phyloP scores from a whole-genome alignment of 2,888 invertebrate species.

The Hoplodrina ambigua region DNA sequence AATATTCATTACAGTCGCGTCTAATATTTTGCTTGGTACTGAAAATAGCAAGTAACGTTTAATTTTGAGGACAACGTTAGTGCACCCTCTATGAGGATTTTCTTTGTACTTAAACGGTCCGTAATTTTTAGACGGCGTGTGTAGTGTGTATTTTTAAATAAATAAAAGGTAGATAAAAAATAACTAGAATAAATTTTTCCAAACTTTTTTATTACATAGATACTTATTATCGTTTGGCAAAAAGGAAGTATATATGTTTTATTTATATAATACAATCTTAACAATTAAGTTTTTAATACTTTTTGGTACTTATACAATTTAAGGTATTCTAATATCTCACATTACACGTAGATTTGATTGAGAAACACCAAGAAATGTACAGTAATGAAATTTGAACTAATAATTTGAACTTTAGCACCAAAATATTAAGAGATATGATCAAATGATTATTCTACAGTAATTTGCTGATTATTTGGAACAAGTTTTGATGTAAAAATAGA shows the following conservation, averaged over 20 bases:
- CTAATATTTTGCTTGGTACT: no score
- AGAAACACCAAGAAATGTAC: constrained; percentile 65
- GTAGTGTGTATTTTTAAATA: not conserved
- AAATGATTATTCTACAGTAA: constrained; percentile 55
- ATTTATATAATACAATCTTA: constrained; percentile 75
- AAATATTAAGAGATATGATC: constrained; percentile 80
- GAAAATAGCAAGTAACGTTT: no score
- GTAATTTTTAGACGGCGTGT: not conserved
- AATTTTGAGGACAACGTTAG: no score
- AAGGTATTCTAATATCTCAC: constrained; percentile 68
- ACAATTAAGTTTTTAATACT: constrained; percentile 82
- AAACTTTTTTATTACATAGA: constrained; percentile 82
- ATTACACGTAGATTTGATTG: constrained; percentile 51
- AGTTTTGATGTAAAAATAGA: constrained; percentile 11
- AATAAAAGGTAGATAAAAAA: constrained; percentile 9
- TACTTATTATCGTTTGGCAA: constrained; percentile 87
- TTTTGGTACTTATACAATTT: constrained; percentile 86
- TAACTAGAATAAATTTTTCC: constrained; percentile 68
- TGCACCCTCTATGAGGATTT: no score
- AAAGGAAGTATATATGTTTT: constrained; percentile 83
- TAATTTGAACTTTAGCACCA: constrained; percentile 82
- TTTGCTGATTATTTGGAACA: constrained; percentile 24
- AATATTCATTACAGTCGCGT: no score
- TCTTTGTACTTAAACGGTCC: not conserved
- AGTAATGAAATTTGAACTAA: constrained; percentile 60